These are phyloP conservation scores for Orthosia incerta DNA, from an alignment of 2,888 invertebrate genomes.

Conservation along the genomic window DNA sequence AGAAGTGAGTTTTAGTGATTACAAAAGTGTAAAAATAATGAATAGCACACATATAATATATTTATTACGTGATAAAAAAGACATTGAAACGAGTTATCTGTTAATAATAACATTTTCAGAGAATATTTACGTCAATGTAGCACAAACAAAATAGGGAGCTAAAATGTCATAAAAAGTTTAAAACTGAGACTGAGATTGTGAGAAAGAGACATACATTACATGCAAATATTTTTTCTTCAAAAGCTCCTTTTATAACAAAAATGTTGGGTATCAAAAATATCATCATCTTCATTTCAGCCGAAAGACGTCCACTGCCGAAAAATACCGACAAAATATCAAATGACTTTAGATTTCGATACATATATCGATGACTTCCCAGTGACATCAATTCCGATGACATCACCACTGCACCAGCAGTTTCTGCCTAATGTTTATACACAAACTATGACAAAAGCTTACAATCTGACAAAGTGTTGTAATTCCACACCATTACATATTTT, in stretches of 20 bases:
- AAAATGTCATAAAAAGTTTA: not conserved
- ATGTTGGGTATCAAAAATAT: not conserved
- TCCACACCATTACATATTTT: constrained; percentile 87
- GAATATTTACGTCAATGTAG: not conserved
- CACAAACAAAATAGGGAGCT: not conserved
- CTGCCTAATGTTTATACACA: constrained; percentile 80
- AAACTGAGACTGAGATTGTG: not conserved
- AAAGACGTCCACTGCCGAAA: too few species aligned
- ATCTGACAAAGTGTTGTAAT: constrained; percentile 89
- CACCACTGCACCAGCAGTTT: constrained; percentile 52
- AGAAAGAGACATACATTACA: not conserved
- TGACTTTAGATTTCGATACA: constrained; percentile 7
- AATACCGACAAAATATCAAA: constrained; percentile 9
- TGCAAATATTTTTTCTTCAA: not conserved
- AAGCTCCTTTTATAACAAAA: not conserved
- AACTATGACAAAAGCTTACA: constrained; percentile 87
- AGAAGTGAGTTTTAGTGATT: constrained; percentile 27
- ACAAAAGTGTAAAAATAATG: constrained; percentile 40
- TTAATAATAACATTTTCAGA: constrained; percentile 13
- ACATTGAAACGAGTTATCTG: constrained; percentile 17
- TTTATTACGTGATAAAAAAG: constrained; percentile 35
- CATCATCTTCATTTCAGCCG: too few species aligned
- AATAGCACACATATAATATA: constrained; percentile 16
- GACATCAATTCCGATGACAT: constrained; percentile 78
- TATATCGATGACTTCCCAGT: constrained; percentile 43